Evolutionary conservation across 2,113 vertebrate species (phyloP).

Genomic region (Amphiprion percula): DNA sequence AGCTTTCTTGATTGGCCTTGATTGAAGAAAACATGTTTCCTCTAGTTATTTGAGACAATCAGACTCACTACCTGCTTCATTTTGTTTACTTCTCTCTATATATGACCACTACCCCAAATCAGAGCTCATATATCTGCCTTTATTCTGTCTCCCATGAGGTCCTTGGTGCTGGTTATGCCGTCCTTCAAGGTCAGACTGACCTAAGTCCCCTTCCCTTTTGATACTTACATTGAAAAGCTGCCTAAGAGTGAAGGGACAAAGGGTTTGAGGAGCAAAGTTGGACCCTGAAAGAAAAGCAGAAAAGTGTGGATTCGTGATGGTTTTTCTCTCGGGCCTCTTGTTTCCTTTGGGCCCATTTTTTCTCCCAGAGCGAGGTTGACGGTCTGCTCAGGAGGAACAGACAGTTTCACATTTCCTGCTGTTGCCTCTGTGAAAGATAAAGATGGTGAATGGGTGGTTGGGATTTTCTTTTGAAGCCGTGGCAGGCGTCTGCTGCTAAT

Average conservation of each 20-base stretch:
- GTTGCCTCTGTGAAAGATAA: constrained; percentile 54
- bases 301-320: constrained; percentile 3
- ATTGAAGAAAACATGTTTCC: constrained; percentile 5
- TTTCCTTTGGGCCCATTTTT: constrained; percentile 17
- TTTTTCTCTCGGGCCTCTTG: constrained; percentile 45
- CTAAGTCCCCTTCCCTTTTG: constrained; percentile 2
- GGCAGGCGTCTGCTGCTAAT: background rate
- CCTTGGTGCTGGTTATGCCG: background rate
- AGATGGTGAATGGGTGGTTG: constrained; percentile 21
- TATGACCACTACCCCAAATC: background rate
- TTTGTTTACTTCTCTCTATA: background rate
- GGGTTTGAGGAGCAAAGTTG: background rate
- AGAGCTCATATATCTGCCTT: background rate
- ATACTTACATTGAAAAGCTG: constrained; percentile 9
- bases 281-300: constrained; percentile 10
- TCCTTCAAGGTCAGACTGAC: constrained; percentile 16
- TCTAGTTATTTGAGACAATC: constrained; percentile 5
- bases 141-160: background rate
- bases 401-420: constrained; percentile 54
- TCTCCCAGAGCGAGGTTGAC: constrained; percentile 11
- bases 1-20: constrained; percentile 11
- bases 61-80: background rate
- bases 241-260: background rate
- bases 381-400: constrained; percentile 49
- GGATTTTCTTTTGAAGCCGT: constrained; percentile 41